These are phyloP conservation scores for Nyleta sp. DNA, from an alignment of 2,888 invertebrate species.

Conservation along the genomic window DNA sequence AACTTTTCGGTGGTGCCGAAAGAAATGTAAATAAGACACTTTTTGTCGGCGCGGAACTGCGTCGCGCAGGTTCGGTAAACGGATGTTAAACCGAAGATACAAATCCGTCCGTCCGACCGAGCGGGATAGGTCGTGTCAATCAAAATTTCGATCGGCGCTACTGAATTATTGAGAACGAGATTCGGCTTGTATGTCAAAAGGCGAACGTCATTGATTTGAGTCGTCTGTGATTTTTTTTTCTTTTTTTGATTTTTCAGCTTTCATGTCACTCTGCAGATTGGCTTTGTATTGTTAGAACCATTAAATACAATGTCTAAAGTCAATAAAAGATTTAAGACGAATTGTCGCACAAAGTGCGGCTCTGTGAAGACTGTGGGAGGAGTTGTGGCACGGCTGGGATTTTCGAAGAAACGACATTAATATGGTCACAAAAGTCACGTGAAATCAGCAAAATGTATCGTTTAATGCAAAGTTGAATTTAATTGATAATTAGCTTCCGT, in stretches of 20 bases:
- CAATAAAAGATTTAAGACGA: conserved; percentile 31
- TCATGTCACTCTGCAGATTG: conserved; percentile 25
- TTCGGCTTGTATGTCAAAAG: conserved; percentile 35
- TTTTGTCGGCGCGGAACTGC: conserved; percentile 26
- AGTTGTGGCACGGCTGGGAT: background rate
- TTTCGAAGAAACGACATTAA: conserved; percentile 8
- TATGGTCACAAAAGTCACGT: background rate
- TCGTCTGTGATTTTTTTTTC: conserved; percentile 35
- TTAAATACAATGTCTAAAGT: conserved; percentile 32
- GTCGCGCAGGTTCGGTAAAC: conserved; percentile 23
- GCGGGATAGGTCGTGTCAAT: conserved; percentile 9
- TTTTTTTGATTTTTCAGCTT: conserved; percentile 53
- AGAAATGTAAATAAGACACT: conserved; percentile 58
- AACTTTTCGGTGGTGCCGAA: conserved; percentile 30
- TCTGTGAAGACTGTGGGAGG: conserved; percentile 8
- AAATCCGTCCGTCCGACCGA: conserved; percentile 18
- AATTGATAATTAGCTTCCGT: background rate
- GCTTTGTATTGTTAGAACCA: conserved; percentile 13
- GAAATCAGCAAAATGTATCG: background rate
- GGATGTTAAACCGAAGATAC: conserved; percentile 20
- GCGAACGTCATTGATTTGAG: conserved; percentile 24
- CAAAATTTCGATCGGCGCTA: conserved; percentile 44
- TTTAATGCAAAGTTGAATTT: conserved; percentile 16
- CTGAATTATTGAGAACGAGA: conserved; percentile 45
- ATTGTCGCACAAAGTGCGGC: background rate